Base-by-base conservation (phyloP, 1,140 invertebrate genomes). In the Ridgeia piscesae region DNA sequence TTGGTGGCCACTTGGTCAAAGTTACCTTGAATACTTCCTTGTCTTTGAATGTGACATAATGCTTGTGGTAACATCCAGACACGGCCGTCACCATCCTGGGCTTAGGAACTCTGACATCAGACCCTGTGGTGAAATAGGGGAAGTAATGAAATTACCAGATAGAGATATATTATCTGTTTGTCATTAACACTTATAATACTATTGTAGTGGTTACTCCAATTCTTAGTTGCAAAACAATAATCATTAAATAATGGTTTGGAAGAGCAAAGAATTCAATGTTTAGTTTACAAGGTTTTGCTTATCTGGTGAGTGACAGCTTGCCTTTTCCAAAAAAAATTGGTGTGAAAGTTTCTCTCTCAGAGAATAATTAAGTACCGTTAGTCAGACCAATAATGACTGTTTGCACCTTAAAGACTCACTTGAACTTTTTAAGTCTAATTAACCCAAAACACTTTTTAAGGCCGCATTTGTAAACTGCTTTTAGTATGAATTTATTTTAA, bases 21-120 rank as follows among this genome's bases (percentile, higher is more conserved):
- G 35, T 34, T 90, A 90, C 89, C 89, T 90, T 34, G n/a, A 90
- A 90, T n/a, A 33, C 17, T 8, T 90, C 89, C n/a, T 33, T 90
- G 21, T 90, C 89, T 14, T 90, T 90, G 35, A 90, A 90, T 4
- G 89, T 4, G 9, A 34, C n/a, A 21, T 31, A 35, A 35, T 90
- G 89, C 1, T 35, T 90, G 34, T 33, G 89, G 35, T 90, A 90
- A 33, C 21, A 33, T 34, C 89, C 89, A 14, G 33, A 34, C 89
- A 90, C 17, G 1, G 35, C 35, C 4, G 33, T 35, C 17, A 90
- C 89, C 89, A 90, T 90, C 35, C 89, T 21, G 14, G 89, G 89
- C 35, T 34, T 35, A 17, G 89, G 89, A 34, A 14, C 35, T 17
- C 33, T 90, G 35, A 90, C 8, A 90, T 21, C 17, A 77, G 58